Evolutionary conservation across 2,888 invertebrate species (phyloP).

Genomic region (Trimorus sp.): DNA sequence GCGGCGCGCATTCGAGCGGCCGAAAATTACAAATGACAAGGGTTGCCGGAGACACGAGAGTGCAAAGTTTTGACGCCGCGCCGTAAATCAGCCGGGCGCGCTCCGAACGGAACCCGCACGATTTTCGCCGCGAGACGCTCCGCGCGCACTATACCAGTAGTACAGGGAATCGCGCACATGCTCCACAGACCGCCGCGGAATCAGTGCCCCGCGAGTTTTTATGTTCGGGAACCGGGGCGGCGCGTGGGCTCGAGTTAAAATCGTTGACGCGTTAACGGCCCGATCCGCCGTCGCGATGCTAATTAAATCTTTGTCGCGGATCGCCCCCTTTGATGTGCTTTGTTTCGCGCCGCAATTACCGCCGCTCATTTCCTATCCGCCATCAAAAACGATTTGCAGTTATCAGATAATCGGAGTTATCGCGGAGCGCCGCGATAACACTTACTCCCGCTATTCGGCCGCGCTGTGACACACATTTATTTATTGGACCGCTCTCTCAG

Average conservation of each 20-base stretch:
- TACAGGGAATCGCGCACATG: conserved; percentile 72
- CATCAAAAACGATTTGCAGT: conserved; percentile 5
- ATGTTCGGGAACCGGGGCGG: conserved; percentile 64
- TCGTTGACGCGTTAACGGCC: conserved; percentile 69
- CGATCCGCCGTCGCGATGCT: conserved; percentile 68
- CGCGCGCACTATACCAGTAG: conserved; percentile 69
- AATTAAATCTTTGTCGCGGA: conserved; percentile 74
- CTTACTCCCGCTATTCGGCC: not conserved
- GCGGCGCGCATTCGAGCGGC: conserved; percentile 45
- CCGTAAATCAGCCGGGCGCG: conserved; percentile 78
- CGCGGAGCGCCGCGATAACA: not conserved
- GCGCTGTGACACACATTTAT: conserved; percentile 25
- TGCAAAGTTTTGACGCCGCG: conserved; percentile 80
- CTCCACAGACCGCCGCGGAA: conserved; percentile 67
- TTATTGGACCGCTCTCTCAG: conserved; percentile 37
- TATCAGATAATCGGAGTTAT: conserved; percentile 9
- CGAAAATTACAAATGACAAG: conserved; percentile 74
- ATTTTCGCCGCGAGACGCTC: conserved; percentile 72
- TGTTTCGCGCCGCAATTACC: conserved; percentile 32
- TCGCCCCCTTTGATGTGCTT: conserved; percentile 52
- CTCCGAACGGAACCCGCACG: conserved; percentile 71
- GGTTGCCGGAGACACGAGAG: conserved; percentile 74
- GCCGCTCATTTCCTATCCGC: conserved; percentile 14
- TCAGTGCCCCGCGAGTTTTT: conserved; percentile 76
- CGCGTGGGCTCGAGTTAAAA: conserved; percentile 70